phyloP scores from a whole-genome alignment of 2,797 vertebrate genomes.

The Luscinia luscinia region DNA sequence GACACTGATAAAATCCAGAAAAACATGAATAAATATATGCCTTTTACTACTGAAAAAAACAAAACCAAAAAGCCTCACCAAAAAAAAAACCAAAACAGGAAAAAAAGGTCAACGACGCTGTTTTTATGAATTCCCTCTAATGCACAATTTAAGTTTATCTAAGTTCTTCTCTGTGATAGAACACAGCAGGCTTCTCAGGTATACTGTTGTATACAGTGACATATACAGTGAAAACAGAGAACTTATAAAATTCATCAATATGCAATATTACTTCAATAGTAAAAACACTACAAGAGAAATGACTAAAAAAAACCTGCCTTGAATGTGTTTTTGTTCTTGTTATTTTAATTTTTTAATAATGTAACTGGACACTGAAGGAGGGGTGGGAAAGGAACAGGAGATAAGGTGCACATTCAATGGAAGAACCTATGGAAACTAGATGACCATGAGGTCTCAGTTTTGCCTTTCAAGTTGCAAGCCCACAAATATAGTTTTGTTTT shows the following conservation, averaged over 20 bases:
- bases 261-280: neutral
- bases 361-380: neutral
- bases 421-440: neutral
- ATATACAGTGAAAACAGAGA: neutral
- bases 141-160: neutral
- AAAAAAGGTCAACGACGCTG: neutral
- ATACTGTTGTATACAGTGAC: too few species aligned
- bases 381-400: neutral
- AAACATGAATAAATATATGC: neutral
- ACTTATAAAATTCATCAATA: neutral
- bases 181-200: neutral
- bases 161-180: neutral
- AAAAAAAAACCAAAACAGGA: neutral
- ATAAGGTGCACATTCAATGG: fast-evolving
- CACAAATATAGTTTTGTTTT: neutral
- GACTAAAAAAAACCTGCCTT: fast-evolving
- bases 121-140: neutral
- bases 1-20: neutral
- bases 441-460: neutral
- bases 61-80: fast-evolving
- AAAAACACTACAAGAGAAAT: neutral
- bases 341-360: neutral
- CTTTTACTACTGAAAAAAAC: neutral
- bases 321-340: neutral
- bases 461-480: neutral